Base-by-base conservation (phyloP, 2,888 invertebrate species). In the Caenorhabditis sp. region DNA sequence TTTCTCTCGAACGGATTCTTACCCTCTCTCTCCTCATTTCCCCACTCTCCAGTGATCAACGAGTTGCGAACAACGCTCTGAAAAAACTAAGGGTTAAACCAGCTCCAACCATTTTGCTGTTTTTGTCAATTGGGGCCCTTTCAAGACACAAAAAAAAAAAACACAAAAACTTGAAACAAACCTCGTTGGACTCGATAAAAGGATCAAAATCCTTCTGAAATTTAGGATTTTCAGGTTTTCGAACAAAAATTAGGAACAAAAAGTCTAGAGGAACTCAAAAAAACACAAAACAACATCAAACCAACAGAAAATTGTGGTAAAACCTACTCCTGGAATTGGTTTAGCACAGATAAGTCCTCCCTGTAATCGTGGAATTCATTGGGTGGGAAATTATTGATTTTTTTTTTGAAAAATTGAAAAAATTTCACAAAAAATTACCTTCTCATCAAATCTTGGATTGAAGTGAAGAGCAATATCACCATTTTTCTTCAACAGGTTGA, bases 401-500 rank as follows among this genome's bases (percentile, higher is more conserved):
- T 64, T 58, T 55, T 61, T 43, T 14, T 14, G 5, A n/a, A 50
- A n/a, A 50, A 23, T 54, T 21, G 8, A 19, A 43, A 59, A 37
- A 37, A 19, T 21, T 14, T 19, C n/a, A n/a, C n/a, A 50, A 53
- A 57, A 21, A 14, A 8, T 55, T 55, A 83, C 83, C 78, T 83
- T 83, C 69, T 83, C 84, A 63, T 81, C 81, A 77, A 85, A 86
- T 23, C 85, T 71, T 50, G 85, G 85, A 61, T 85, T 85, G 78
- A 86, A 78, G 65, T 85, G 85, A 31, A 86, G 78, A 49, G 83
- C 82, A 60, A 82, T 78, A 65, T 84, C 83, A 55, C 82, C 83
- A 68, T 78, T 81, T 64, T 81, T 83, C 75, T 78, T 80, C 62
- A 82, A 62, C 67, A 85, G 62, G 67, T 85, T 84, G 69, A 86